A percentile compares a stretch with the other conserved stretches of the same genome.
phyloP scores from a whole-genome alignment of 2,888 invertebrate genomes.

The Idaea biselata region DNA sequence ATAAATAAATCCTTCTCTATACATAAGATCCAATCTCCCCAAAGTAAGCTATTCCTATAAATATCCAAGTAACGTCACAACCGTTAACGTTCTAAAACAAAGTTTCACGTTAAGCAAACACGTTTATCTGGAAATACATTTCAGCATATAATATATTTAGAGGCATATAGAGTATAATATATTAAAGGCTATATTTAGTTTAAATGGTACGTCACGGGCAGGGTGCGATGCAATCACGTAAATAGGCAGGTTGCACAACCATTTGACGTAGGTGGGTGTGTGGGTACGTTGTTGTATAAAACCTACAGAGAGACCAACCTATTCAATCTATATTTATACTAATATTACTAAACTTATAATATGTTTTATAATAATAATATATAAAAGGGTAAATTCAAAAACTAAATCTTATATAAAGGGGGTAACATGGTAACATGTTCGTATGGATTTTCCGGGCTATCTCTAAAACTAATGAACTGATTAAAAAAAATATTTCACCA shows the following conservation, averaged over 20 bases:
- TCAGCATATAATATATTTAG: not conserved
- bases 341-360: too few relatives aligned
- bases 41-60: not conserved
- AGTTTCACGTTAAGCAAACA: not conserved
- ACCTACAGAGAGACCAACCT: too few relatives aligned
- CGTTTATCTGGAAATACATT: not conserved
- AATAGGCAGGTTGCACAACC: not conserved
- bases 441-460: too few relatives aligned
- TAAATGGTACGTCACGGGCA: not conserved
- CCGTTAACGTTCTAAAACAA: not conserved
- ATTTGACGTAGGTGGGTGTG: not conserved
- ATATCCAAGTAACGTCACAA: not conserved
- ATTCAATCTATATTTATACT: too few relatives aligned
- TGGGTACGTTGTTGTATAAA: too few relatives aligned
- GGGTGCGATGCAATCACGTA: not conserved
- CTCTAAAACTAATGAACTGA: too few relatives aligned
- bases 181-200: too few relatives aligned
- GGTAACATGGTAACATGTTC: too few relatives aligned
- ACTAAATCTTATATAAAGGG: too few relatives aligned
- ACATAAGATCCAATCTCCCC: not conserved
- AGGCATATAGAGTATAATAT: not conserved
- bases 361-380: too few relatives aligned
- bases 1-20: not conserved
- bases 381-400: too few relatives aligned
- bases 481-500: too few relatives aligned